These are phyloP conservation scores for Platorchestia sp. DNA, from an alignment of 1,140 invertebrate species.

Conservation along the genomic window DNA sequence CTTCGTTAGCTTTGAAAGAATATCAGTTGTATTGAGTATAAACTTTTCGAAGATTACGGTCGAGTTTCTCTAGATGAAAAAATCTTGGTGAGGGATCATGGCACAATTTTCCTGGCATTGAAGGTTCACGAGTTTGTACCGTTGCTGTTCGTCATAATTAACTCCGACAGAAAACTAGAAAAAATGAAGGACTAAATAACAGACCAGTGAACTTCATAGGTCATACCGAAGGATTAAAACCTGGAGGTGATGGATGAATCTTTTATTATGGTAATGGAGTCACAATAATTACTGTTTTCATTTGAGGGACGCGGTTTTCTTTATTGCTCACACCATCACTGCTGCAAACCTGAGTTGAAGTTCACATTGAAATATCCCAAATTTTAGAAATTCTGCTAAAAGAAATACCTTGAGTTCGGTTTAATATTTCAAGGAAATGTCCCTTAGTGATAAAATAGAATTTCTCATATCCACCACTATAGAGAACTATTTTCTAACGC, in stretches of 20 bases:
- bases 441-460: background rate
- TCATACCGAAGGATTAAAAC: background rate
- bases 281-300: background rate
- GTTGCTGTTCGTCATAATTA: background rate
- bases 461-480: background rate
- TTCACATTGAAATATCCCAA: background rate
- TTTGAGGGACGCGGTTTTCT: background rate
- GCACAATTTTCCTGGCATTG: background rate
- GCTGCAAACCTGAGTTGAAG: background rate
- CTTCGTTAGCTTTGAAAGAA: background rate
- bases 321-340: background rate
- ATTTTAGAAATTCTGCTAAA: background rate
- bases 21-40: background rate
- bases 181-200: background rate
- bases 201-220: background rate
- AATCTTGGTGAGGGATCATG: background rate
- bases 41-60: background rate
- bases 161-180: background rate
- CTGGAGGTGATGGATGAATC: background rate
- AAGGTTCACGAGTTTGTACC: background rate
- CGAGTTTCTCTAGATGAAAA: background rate
- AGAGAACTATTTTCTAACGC: too few relatives aligned
- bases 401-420: background rate
- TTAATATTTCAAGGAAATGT: background rate
- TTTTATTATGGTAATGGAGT: background rate